Base-by-base conservation (phyloP, 2,797 vertebrate species). In the Mallotus villosus region DNA sequence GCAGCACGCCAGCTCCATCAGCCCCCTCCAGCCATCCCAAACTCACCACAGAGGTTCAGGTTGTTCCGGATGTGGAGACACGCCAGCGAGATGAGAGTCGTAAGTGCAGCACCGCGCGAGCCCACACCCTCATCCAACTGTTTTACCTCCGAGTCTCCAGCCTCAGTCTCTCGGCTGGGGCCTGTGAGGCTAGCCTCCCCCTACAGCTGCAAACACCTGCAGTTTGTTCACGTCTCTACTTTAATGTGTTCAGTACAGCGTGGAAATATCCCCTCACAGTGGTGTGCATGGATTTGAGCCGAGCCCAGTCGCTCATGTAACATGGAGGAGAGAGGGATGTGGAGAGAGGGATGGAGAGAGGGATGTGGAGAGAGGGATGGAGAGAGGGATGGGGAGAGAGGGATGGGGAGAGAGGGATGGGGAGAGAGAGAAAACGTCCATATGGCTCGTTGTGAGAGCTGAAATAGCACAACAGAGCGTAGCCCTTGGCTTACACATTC, bases 361-460 rank as follows among this genome's bases (percentile, higher is more conserved):
- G 25, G 25, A 25, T 25, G n/a, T n/a, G n/a, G n/a, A n/a, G 29
- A 32, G 29, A 32, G 29, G 5, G 29, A 32, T 32, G 5, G 60
- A 25, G 9, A 62, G 9, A 62, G 25, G 14, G 60, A 14, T 7
- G 19, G 12, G 29, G 29, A 19, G 61, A 63, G 25, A 63, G 78
- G 0, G 8, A 2, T 2, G 2, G 11, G 55, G 12, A 67, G 24
- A 71, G 34, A 14, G 51, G 68, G 49, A 63, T 55, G 2, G 34
- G 22, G 29, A 41, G 3, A 69, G 4, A 22, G n/a, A 37, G 27
- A 8, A 7, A 7, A 58, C 6, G n/a, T 27, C 21, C 34, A 67
- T 55, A 53, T 27, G 19, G 9, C 24, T 67, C 17, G 60, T 32
- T 55, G 61, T n/a, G n/a, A 70, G 8, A 70, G 66, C 17, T 29